Evolutionary conservation across 2,797 vertebrate species (phyloP).

Genomic region (Crax fasciolata): DNA sequence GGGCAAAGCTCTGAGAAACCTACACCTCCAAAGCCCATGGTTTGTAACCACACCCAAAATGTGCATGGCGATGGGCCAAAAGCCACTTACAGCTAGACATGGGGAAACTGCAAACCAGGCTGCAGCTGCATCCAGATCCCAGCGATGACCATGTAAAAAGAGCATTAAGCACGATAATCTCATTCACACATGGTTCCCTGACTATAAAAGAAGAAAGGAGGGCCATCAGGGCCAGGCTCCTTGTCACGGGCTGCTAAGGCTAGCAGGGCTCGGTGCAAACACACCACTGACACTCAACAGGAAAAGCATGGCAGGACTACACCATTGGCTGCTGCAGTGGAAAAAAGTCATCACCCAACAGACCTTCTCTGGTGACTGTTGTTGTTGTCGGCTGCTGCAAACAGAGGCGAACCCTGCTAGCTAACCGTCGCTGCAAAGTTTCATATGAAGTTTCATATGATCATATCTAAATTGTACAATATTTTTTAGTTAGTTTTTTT

Average conservation of each 20-base stretch:
- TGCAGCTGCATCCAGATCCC: background rate
- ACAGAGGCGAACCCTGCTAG: background rate
- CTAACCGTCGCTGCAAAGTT: background rate
- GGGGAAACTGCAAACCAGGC: background rate
- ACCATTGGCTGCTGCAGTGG: constrained; percentile 20
- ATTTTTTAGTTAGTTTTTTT: constrained; percentile 1
- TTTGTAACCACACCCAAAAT: background rate
- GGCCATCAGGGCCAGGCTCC: background rate
- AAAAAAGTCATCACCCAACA: constrained; percentile 58
- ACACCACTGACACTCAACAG: background rate
- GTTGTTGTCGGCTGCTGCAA: background rate
- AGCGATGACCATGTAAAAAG: accelerated
- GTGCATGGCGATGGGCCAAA: accelerated
- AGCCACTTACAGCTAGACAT: background rate
- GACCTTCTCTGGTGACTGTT: constrained; percentile 4
- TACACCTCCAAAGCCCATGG: accelerated
- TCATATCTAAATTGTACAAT: background rate
- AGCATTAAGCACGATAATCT: background rate
- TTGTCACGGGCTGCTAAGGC: background rate
- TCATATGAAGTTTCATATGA: constrained; percentile 24
- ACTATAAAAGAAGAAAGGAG: background rate
- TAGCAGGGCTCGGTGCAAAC: background rate
- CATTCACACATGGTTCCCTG: background rate
- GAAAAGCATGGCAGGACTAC: constrained; percentile 58
- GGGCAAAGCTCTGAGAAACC: background rate